phyloP scores from a whole-genome alignment of 1,140 invertebrate species.

The Rhagoletis zephyria region DNA sequence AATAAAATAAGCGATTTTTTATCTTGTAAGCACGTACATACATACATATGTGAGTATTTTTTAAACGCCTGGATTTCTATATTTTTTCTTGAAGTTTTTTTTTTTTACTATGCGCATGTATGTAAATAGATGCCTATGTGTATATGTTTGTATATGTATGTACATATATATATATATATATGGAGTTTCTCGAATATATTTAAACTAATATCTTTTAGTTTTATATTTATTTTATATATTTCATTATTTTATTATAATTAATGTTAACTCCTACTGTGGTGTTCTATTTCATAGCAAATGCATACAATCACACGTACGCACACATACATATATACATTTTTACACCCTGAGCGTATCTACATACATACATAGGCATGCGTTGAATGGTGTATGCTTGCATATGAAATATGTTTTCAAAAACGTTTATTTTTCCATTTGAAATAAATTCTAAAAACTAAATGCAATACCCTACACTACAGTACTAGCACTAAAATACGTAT shows the following conservation, averaged over 20 bases:
- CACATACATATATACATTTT: neutral
- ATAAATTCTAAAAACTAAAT: conserved; percentile 53
- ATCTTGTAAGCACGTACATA: no score
- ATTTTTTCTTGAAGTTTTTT: neutral
- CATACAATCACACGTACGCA: neutral
- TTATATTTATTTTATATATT: conserved; percentile 35
- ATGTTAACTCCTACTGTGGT: conserved; percentile 60
- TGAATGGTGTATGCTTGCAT: conserved; percentile 1
- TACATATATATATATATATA: conserved; percentile 16
- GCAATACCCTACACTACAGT: conserved; percentile 46
- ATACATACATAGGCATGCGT: neutral
- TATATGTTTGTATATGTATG: conserved; percentile 49
- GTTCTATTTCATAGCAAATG: conserved; percentile 55
- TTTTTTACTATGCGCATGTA: neutral
- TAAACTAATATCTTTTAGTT: neutral
- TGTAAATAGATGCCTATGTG: conserved; percentile 46
- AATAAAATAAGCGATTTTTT: no score
- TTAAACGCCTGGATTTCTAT: neutral
- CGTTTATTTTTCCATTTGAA: conserved; percentile 27
- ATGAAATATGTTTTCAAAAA: conserved; percentile 56
- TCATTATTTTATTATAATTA: conserved; percentile 57
- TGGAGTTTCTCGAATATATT: neutral
- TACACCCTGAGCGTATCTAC: neutral
- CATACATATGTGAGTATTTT: no score
- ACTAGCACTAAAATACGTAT: neutral